Evolutionary conservation across 2,888 invertebrate genomes (phyloP), one percentile per base, ranked within the genome.

Genomic region (Caenorhabditis virilis): DNA sequence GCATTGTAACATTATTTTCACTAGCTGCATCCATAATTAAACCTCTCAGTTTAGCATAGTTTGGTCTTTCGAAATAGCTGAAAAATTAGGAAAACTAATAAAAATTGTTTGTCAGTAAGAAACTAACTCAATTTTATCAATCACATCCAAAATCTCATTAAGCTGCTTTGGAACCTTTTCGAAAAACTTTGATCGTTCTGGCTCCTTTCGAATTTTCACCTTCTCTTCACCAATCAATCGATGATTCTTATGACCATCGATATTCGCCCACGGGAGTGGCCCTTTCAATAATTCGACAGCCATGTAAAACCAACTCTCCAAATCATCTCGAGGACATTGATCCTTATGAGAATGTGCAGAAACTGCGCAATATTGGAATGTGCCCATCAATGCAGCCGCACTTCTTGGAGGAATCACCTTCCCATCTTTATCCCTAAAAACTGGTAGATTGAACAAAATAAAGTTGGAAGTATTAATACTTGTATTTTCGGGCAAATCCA

Each of bases 241-340:
- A 47, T 75, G 77, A 22, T 73, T 66, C 35, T 72, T 70, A 27
- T 69, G 59, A 1, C 70, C 66, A 46, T 76, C 63, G 26, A 76
- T 52, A 20, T 66, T 43, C 15, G 68, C 61, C 77, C 77, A 77
- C 0, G 77, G 77, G 11, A 78, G 66, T 11, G 71, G 57, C n/a
- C 76, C 76, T 46, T 58, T 69, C 20, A 77, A 38, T 7, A 78
- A 56, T 42, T 78, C 78, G 26, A 74, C 48, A 11, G 69, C 70
- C 78, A 78, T 78, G 57, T 78, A 78, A 46, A 78, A 65, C 78
- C 78, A 78, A 36, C 72, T 72, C 55, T 78, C 78, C 33, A 79
- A 56, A 39, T 79, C 79, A 48, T 79, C 79, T 7, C 72, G 64
- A 2, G 76, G 64, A 48, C 72, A 74, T 45, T 79, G 79, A 39